These are phyloP conservation scores for Cyprinodon variegatus DNA, from an alignment of 2,113 vertebrate genomes.

Conservation along the genomic window DNA sequence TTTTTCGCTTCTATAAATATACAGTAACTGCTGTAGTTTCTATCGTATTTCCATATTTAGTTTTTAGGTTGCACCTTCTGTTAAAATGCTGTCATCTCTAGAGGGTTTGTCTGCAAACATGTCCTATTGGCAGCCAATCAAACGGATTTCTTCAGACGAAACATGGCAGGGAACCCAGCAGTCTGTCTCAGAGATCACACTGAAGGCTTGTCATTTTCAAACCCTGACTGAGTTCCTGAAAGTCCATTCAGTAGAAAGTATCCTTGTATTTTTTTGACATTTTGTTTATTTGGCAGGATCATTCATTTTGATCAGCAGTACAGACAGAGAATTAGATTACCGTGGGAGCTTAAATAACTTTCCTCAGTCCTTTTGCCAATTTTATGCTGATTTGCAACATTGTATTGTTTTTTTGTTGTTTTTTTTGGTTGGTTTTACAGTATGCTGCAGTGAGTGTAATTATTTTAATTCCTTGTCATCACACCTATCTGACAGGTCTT, in stretches of 20 bases:
- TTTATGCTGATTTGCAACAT: not conserved
- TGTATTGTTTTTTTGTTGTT: too few relatives aligned
- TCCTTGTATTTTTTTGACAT: slow-evolving; percentile 8
- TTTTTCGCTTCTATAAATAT: not conserved
- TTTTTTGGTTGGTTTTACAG: not conserved
- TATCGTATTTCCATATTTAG: slow-evolving; percentile 3
- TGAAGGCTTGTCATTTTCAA: slow-evolving; percentile 22
- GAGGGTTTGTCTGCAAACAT: slow-evolving; percentile 19
- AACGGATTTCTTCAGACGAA: slow-evolving; percentile 10
- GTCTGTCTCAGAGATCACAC: slow-evolving; percentile 23
- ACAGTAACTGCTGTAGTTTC: slow-evolving; percentile 13
- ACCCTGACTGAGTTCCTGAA: slow-evolving; percentile 18
- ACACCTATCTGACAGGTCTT: slow-evolving; percentile 11
- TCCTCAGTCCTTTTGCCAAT: slow-evolving; percentile 21
- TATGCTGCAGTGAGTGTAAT: slow-evolving; percentile 28
- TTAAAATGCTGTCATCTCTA: not conserved
- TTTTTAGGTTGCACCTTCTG: slow-evolving; percentile 6
- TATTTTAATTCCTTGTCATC: slow-evolving; percentile 31
- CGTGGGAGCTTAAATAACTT: not conserved
- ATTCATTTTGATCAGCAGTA: slow-evolving; percentile 38
- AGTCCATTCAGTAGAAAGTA: not conserved
- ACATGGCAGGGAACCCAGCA: slow-evolving; percentile 19
- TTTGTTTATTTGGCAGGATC: slow-evolving; percentile 33
- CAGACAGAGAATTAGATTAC: slow-evolving; percentile 51
- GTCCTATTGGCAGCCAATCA: slow-evolving; percentile 23